Percentiles rank a stretch among this genome's conserved stretches.
Evolutionary conservation across 2,113 vertebrate genomes (phyloP).

Genomic region (Sander lucioperca): DNA sequence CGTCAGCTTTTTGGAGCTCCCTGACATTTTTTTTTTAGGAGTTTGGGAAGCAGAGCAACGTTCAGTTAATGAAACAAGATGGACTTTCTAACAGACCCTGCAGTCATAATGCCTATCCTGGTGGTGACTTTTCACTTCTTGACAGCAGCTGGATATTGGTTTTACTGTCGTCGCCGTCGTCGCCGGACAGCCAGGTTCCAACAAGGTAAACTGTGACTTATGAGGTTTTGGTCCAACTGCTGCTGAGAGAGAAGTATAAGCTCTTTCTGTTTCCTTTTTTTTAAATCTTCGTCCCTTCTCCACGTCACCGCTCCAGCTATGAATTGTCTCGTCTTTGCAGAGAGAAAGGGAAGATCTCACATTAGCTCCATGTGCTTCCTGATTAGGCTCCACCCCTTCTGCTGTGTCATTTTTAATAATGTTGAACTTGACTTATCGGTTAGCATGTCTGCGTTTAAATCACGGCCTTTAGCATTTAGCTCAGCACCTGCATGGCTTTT

Average conservation of each 20-base stretch:
- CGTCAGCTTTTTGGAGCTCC: neutral
- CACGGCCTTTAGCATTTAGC: neutral
- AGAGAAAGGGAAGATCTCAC: neutral
- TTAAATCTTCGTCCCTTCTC: neutral
- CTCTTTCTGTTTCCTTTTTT: neutral
- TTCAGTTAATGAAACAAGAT: constrained; percentile 31
- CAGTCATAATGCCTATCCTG: constrained; percentile 72
- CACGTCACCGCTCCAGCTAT: neutral
- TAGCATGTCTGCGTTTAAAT: neutral
- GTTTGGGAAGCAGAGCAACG: neutral
- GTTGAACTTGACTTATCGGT: neutral
- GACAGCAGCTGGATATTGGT: constrained; percentile 82
- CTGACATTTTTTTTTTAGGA: neutral
- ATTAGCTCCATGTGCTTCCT: constrained; percentile 59
- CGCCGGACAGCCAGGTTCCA: neutral
- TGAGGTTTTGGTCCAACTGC: neutral
- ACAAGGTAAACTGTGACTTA: constrained; percentile 57
- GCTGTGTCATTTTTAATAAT: neutral
- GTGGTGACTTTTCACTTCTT: constrained; percentile 79
- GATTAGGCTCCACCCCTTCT: constrained; percentile 62
- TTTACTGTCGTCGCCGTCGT: constrained; percentile 65
- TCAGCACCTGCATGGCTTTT: neutral
- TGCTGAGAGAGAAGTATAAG: neutral
- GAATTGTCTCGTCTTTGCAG: neutral
- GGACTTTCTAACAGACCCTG: constrained; percentile 74